Evolutionary conservation across 2,888 invertebrate genomes (phyloP).

Genomic region (Drosophila borborema): DNA sequence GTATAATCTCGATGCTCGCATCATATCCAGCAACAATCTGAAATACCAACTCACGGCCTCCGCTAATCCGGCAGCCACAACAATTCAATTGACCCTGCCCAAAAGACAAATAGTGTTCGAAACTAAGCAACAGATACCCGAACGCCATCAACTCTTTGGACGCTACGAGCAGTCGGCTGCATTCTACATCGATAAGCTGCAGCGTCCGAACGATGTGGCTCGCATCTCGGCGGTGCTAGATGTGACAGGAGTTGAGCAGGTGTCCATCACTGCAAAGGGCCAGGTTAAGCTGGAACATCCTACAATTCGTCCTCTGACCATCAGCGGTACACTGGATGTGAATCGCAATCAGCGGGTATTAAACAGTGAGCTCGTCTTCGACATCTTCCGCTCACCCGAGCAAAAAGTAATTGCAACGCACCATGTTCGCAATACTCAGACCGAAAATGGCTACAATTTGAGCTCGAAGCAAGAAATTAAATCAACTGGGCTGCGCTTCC

Average conservation of each 20-base stretch:
- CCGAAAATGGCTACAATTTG: slow-evolving; percentile 84
- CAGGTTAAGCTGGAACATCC: slow-evolving; percentile 89
- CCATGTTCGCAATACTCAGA: slow-evolving; percentile 45
- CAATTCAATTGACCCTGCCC: slow-evolving; percentile 89
- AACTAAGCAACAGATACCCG: slow-evolving; percentile 86
- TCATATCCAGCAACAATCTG: slow-evolving; percentile 89
- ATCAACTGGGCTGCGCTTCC: slow-evolving; percentile 85
- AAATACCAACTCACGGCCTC: slow-evolving; percentile 90
- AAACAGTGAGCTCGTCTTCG: slow-evolving; percentile 86
- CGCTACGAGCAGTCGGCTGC: slow-evolving; percentile 88
- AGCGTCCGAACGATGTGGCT: slow-evolving; percentile 89
- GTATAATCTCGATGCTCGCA: slow-evolving; percentile 90
- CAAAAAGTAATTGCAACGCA: slow-evolving; percentile 86
- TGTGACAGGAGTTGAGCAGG: slow-evolving; percentile 85
- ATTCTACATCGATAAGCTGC: slow-evolving; percentile 90
- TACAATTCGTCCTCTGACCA: slow-evolving; percentile 86
- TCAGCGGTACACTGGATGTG: slow-evolving; percentile 85
- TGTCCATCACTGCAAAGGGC: slow-evolving; percentile 86
- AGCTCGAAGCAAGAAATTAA: slow-evolving; percentile 84
- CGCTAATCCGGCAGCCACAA: slow-evolving; percentile 88
- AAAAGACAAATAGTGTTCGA: slow-evolving; percentile 89
- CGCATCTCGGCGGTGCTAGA: slow-evolving; percentile 87
- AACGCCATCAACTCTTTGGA: slow-evolving; percentile 86
- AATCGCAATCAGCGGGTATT: slow-evolving; percentile 80
- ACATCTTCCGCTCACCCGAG: slow-evolving; percentile 87